phyloP scores from a whole-genome alignment of 2,888 invertebrate genomes.

The Pristionchus exspectatus region DNA sequence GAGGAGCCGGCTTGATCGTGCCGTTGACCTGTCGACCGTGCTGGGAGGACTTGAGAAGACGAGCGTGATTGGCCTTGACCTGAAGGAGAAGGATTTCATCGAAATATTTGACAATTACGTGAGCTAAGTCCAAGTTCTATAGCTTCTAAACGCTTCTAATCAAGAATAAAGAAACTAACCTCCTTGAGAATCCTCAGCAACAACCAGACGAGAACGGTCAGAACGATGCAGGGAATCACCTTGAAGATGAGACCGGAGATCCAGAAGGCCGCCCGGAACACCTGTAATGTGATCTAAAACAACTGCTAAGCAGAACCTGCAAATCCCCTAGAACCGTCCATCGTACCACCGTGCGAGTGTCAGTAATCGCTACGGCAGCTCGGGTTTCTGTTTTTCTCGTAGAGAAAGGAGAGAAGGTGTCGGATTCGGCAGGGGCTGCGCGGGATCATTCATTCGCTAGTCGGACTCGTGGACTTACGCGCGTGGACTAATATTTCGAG shows the following conservation, averaged over 20 bases:
- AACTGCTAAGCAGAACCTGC: background rate
- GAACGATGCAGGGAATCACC: slow-evolving; percentile 80
- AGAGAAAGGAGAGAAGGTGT: background rate
- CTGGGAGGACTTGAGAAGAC: slow-evolving; percentile 67
- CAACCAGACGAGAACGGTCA: slow-evolving; percentile 80
- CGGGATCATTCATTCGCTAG: background rate
- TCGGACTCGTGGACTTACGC: background rate
- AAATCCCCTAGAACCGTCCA: background rate
- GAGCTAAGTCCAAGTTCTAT: too few species aligned
- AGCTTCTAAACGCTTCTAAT: background rate
- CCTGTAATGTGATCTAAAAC: slow-evolving; percentile 57
- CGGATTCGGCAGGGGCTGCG: background rate
- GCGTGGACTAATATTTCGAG: background rate
- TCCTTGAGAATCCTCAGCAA: slow-evolving; percentile 80
- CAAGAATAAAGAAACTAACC: slow-evolving; percentile 57
- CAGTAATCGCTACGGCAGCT: background rate
- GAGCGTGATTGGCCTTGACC: slow-evolving; percentile 73
- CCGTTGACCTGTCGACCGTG: slow-evolving; percentile 51
- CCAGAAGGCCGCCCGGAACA: slow-evolving; percentile 78
- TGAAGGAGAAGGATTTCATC: slow-evolving; percentile 32
- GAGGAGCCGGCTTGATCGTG: background rate
- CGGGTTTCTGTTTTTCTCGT: slow-evolving; percentile 18
- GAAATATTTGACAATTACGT: background rate
- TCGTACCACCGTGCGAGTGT: background rate
- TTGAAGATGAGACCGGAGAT: slow-evolving; percentile 77